phyloP scores from a whole-genome alignment of 2,888 invertebrate genomes.

The Exephanes ischioxanthus region DNA sequence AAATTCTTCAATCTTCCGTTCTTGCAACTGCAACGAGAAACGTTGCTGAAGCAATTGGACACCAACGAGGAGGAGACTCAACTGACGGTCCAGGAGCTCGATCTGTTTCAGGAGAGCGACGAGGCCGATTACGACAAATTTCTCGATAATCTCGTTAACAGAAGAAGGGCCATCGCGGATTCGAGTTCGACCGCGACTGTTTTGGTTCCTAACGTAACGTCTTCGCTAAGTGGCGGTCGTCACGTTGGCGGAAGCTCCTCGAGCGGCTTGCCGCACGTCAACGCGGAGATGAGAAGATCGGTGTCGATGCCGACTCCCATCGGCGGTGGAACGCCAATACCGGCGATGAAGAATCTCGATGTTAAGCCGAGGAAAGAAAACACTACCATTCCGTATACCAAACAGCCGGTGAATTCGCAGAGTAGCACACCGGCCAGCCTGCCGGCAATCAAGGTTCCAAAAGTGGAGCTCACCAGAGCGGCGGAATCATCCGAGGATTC shows the following conservation, averaged over 20 bases:
- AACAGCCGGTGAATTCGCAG: constrained; percentile 68
- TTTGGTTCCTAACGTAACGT: constrained; percentile 81
- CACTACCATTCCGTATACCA: constrained; percentile 5
- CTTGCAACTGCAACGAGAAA: constrained; percentile 94
- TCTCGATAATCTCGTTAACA: constrained; percentile 91
- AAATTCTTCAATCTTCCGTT: constrained; percentile 98
- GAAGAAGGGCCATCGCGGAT: constrained; percentile 90
- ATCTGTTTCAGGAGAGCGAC: constrained; percentile 91
- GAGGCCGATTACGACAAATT: constrained; percentile 92
- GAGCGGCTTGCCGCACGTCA: constrained; percentile 61
- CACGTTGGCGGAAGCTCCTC: constrained; percentile 65
- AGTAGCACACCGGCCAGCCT: constrained; percentile 27
- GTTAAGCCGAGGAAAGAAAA: constrained; percentile 70
- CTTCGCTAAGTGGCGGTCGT: constrained; percentile 76
- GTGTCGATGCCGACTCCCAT: constrained; percentile 81
- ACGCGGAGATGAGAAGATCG: constrained; percentile 75
- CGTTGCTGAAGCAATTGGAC: constrained; percentile 93
- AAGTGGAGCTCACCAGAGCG: constrained; percentile 70
- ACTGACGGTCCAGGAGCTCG: constrained; percentile 91
- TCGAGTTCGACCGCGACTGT: constrained; percentile 87
- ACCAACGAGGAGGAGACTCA: constrained; percentile 93
- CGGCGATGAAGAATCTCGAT: constrained; percentile 76
- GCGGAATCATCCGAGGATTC: constrained; percentile 68
- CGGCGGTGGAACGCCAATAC: constrained; percentile 84
- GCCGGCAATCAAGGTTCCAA: constrained; percentile 62